Base-by-base conservation (phyloP, 2,797 vertebrate species). In the Sebastes iracundus region DNA sequence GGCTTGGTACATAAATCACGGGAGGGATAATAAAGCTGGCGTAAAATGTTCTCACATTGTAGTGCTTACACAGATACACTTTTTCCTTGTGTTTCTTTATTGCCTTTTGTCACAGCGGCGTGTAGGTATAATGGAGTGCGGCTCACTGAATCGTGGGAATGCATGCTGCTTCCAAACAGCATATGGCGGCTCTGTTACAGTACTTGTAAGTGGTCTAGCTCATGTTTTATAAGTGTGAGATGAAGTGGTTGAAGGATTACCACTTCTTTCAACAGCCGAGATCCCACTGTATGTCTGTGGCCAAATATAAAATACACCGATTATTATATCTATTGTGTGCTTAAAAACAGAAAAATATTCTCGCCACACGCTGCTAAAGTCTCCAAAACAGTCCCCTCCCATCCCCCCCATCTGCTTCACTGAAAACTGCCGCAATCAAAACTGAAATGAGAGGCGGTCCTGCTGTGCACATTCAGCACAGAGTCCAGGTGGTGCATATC, bases 401-500 rank as follows among this genome's bases (percentile, higher is more conserved):
- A 13, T 0, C 35, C 25, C 46, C 3, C 33, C 55, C 87, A 82
- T 87, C 86, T 82, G 84, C 42, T 79, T 66, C 11, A 2, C 25
- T 35, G 28, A 74, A 60, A 74, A 72, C 22, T 62, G 33, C 77
- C 14, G 20, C 67, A 53, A 72, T 89, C 55, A 81, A 81, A 59
- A 69, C 23, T 74, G 56, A 63, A 75, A 77, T 52, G 35, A 77
- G 56, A 52, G 33, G 71, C 13, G 12, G 63, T 8, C 46, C 55
- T 22, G 61, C 53, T 33, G 55, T 73, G 75, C 67, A 62, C 23
- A 72, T 72, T 76, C 63, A 87, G 78, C 79, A 75, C 12, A 22
- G 52, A 72, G 81, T 74, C 86, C 88, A 91, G 90, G 90, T 92
- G 90, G 82, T 71, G 60, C 35, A 35, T 22, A 52, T 79, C 75